These are phyloP conservation scores for Trypoxylus dichotomus DNA, from an alignment of 1,140 invertebrate species.

Conservation along the genomic window DNA sequence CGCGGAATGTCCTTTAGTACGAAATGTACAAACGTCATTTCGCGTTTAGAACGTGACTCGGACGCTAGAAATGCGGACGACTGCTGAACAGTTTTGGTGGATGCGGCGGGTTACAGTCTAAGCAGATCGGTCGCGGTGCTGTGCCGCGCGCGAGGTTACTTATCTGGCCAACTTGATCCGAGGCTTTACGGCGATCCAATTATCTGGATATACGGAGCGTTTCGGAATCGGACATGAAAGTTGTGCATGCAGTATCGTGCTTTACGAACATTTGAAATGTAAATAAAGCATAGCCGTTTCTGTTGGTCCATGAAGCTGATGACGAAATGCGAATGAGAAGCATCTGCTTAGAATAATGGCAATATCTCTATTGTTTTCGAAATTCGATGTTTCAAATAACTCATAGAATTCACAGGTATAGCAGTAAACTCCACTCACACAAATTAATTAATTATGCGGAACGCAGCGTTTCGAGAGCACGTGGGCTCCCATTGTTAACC, in stretches of 20 bases:
- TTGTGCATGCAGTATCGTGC: neutral
- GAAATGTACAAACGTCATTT: constrained; percentile 44
- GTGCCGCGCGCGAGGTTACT: constrained; percentile 41
- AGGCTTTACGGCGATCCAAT: constrained; percentile 46
- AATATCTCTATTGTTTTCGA: too few species aligned
- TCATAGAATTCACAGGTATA: too few species aligned
- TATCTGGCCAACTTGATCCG: constrained; percentile 48
- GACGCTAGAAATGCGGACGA: too few species aligned
- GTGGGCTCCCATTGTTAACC: too few species aligned
- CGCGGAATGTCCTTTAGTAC: constrained; percentile 44
- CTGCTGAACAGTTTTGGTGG: constrained; percentile 16
- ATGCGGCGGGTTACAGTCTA: constrained; percentile 39
- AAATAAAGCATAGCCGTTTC: too few species aligned
- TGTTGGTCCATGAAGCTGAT: too few species aligned
- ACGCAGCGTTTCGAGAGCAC: too few species aligned
- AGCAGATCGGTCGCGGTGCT: constrained; percentile 33
- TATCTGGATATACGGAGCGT: constrained; percentile 49
- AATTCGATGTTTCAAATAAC: too few species aligned
- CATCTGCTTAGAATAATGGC: too few species aligned
- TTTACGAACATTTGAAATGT: neutral
- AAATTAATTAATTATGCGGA: too few species aligned
- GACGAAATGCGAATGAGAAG: too few species aligned
- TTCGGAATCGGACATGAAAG: constrained; percentile 33
- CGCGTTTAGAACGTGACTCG: constrained; percentile 40
- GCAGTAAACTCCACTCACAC: too few species aligned